phyloP scores from a whole-genome alignment of 2,113 vertebrate species.

The Menidia beryllina region DNA sequence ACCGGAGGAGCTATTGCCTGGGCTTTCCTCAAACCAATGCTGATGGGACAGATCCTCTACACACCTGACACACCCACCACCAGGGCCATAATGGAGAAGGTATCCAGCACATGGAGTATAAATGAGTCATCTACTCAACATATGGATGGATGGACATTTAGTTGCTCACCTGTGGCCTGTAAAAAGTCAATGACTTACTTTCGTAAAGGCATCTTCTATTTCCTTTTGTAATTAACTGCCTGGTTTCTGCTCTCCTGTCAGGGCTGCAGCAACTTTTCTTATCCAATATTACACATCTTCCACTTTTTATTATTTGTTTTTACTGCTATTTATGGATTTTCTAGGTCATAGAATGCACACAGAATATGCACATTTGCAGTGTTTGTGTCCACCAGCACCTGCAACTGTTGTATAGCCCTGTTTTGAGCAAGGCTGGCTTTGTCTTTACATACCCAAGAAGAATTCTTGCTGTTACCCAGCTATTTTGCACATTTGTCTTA shows the following conservation, averaged over 20 bases:
- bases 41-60: conserved; percentile 92
- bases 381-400: conserved; percentile 36
- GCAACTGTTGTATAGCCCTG: conserved; percentile 2
- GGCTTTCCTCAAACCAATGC: conserved; percentile 96
- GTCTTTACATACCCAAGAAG: conserved; percentile 13
- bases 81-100: conserved; percentile 90
- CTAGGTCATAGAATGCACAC: conserved; percentile 3
- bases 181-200: neutral
- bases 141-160: no score
- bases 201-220: no score
- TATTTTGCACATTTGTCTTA: conserved; percentile 29
- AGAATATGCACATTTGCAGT: neutral
- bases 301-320: conserved; percentile 14
- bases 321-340: conserved; percentile 10
- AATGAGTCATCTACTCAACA: neutral
- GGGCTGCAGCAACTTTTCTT: neutral
- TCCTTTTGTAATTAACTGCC: no score
- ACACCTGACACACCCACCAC: conserved; percentile 88
- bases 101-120: conserved; percentile 50
- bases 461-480: conserved; percentile 9
- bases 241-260: conserved; percentile 6
- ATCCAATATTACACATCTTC: no score
- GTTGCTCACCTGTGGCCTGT: conserved; percentile 1
- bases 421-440: conserved; percentile 44
- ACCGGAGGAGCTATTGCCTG: conserved; percentile 91